phyloP scores from a whole-genome alignment of 1,140 invertebrate species.

The Penaeus indicus region DNA sequence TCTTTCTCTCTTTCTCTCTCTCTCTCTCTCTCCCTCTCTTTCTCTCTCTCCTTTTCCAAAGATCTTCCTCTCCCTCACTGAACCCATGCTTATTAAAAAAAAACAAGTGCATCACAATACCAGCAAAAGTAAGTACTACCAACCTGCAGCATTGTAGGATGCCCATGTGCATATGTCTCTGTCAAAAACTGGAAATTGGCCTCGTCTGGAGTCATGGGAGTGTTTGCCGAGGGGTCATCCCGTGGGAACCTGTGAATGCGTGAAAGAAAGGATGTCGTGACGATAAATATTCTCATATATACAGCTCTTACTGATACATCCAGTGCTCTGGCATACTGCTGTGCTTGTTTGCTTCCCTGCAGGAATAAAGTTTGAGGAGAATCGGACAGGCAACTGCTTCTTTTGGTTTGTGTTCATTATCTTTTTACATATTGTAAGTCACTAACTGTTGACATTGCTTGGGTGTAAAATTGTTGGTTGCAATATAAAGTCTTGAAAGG shows the following conservation, averaged over 20 bases:
- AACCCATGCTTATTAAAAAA: background rate
- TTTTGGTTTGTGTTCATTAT: too few relatives aligned
- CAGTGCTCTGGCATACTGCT: background rate
- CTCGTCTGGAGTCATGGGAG: slow-evolving; percentile 68
- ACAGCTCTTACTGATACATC: background rate
- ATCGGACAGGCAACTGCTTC: too few relatives aligned
- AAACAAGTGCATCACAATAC: background rate
- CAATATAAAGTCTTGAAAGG: too few relatives aligned
- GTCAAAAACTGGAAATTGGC: slow-evolving; percentile 69
- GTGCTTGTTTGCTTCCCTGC: too few relatives aligned
- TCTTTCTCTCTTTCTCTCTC: too few relatives aligned
- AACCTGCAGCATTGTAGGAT: slow-evolving; percentile 66
- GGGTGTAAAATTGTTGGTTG: too few relatives aligned
- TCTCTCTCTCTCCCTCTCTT: too few relatives aligned
- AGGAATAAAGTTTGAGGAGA: too few relatives aligned
- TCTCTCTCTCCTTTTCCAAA: too few relatives aligned
- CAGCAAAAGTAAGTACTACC: background rate
- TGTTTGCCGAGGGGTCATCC: slow-evolving; percentile 56
- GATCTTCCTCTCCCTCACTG: too few relatives aligned
- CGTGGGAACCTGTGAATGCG: slow-evolving; percentile 55
- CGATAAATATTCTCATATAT: background rate
- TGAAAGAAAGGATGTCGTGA: background rate
- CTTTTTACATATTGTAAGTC: too few relatives aligned
- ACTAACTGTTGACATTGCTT: too few relatives aligned
- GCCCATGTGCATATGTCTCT: slow-evolving; percentile 65